Base-by-base conservation (phyloP, 1,140 invertebrate genomes). In the Polypedilum pembai region DNA sequence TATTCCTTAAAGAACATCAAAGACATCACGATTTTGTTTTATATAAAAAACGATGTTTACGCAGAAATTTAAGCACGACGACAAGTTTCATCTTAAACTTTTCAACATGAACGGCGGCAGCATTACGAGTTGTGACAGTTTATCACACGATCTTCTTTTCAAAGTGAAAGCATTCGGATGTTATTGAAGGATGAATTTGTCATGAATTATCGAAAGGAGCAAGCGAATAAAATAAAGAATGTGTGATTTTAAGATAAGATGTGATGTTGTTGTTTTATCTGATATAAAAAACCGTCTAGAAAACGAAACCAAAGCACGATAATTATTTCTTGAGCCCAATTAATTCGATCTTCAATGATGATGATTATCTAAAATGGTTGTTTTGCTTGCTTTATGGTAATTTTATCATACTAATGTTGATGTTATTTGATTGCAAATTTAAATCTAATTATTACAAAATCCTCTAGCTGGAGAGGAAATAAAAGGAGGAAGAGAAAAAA, bases 1-100 rank as follows among this genome's bases (percentile, higher is more conserved):
- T 33, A 33, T 33, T 33, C 24, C 24, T 65, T 63, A 20, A 24
- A 45, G 24, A 17, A 21, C 18, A 74, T 20, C 41, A 63, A 63
- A 74, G 45, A 45, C 41, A 63, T 33, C 74, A 74, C 41, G 15
- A 74, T 56, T 73, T 20, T 7, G 15, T 69, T 69, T 69, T 33
- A 75, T 40, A 66, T 63, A 75, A 45, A 75, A 73, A 75, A 72
- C 66, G 24, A 73, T 73, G 65, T 75, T 75, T 75, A 40, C 72
- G 66, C 69, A 45, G 45, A n/a, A 56, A 56, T 56, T 56, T n/a
- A 3, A 56, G 3, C 45, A 56, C 12, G 12, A 56, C 12, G 12
- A 56, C n/a, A 33, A 33, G 24, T 33, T 33, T 33, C 24, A 33
- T 33, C 24, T 33, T 33, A 3, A 33, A 33, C 24, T 33, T 33